These are phyloP conservation scores for Callorhinus ursinus DNA, from an alignment of 2,113 vertebrate species.

Conservation along the genomic window DNA sequence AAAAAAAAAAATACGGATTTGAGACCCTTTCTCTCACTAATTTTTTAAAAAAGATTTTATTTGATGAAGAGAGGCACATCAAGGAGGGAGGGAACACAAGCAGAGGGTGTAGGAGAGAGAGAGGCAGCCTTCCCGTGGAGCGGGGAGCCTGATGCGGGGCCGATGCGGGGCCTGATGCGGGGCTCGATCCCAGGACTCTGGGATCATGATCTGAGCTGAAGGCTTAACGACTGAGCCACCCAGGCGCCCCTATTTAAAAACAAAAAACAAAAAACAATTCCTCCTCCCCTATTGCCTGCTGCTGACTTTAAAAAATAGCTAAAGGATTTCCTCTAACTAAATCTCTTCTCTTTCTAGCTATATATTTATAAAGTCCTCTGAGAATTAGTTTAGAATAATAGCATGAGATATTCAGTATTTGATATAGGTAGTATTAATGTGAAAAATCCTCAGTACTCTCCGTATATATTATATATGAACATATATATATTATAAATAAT, in stretches of 20 bases:
- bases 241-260: no score
- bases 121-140: no score
- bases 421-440: slow-evolving; percentile 77
- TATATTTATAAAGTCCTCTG: slow-evolving; percentile 77
- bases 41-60: slow-evolving; percentile 30
- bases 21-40: background rate
- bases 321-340: slow-evolving; percentile 74
- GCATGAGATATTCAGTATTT: slow-evolving; percentile 71
- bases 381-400: slow-evolving; percentile 80
- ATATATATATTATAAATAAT: slow-evolving; percentile 67
- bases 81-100: no score
- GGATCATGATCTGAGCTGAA: no score
- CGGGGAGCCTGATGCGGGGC: no score
- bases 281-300: slow-evolving; percentile 56
- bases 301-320: slow-evolving; percentile 75
- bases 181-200: no score
- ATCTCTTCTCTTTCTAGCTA: slow-evolving; percentile 69
- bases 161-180: no score
- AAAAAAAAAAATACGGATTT: slow-evolving; percentile 34
- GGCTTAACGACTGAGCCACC: no score
- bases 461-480: slow-evolving; percentile 12
- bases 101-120: no score
- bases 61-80: no score
- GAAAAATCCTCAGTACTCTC: slow-evolving; percentile 72
- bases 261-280: background rate